Evolutionary conservation across 2,888 invertebrate species (phyloP).

Genomic region (Pycnomerus fuliginosus): DNA sequence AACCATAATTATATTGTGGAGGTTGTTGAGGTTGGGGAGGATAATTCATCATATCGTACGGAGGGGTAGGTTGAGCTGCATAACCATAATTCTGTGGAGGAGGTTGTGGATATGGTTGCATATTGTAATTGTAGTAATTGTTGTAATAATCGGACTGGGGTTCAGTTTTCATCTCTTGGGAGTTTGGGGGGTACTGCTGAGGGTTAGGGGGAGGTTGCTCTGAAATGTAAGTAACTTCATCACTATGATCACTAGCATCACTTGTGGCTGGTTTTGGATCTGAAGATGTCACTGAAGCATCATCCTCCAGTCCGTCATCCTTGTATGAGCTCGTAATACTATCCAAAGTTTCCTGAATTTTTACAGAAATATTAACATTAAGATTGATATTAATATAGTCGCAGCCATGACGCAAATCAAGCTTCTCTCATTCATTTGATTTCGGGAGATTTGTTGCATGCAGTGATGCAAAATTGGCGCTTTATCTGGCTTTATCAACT

Average conservation of each 20-base stretch:
- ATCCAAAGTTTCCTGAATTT: conserved; percentile 48
- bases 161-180: conserved; percentile 16
- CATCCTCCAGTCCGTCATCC: conserved; percentile 39
- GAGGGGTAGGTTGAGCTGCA: conserved; percentile 43
- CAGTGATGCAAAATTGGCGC: too few species aligned
- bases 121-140: conserved; percentile 40
- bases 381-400: conserved; percentile 3
- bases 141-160: conserved; percentile 22
- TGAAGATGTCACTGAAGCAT: conserved; percentile 27
- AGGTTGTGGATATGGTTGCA: conserved; percentile 30
- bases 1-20: conserved; percentile 41
- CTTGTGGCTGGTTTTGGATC: conserved; percentile 23
- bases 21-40: conserved; percentile 37
- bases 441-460: too few species aligned
- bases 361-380: too few species aligned
- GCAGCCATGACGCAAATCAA: too few species aligned
- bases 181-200: conserved; percentile 5
- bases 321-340: conserved; percentile 49
- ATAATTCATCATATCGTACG: conserved; percentile 47
- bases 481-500: too few species aligned
- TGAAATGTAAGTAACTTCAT: conserved; percentile 43
- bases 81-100: conserved; percentile 43
- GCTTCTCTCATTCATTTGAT: too few species aligned
- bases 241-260: conserved; percentile 42
- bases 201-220: conserved; percentile 38